These are phyloP conservation scores for Strix uralensis DNA, from an alignment of 2,113 vertebrate species.

Conservation along the genomic window DNA sequence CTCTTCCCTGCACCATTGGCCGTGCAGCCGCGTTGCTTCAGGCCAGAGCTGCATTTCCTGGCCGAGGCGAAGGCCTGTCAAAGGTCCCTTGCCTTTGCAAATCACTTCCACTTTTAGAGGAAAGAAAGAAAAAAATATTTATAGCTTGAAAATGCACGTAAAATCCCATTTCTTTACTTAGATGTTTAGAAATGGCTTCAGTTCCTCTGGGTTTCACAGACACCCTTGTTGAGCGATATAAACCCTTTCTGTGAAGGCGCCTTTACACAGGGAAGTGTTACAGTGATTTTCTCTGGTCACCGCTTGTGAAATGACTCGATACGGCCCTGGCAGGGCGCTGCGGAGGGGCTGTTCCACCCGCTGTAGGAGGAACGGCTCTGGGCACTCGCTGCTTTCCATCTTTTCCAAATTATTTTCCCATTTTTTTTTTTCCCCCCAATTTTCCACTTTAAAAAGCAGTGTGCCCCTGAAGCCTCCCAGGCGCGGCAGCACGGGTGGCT, in stretches of 20 bases:
- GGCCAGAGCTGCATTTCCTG: neutral
- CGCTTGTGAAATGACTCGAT: fast-evolving
- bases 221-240: fast-evolving
- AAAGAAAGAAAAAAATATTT: neutral
- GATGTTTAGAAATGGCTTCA: neutral
- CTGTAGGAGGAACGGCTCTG: fast-evolving
- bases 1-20: neutral
- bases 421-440: neutral
- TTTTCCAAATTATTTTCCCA: neutral
- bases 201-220: neutral
- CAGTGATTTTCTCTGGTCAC: neutral
- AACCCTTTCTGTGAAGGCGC: fast-evolving
- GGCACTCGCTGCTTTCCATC: fast-evolving
- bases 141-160: neutral
- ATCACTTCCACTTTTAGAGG: neutral
- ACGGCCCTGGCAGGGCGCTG: too few relatives aligned
- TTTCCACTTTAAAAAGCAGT: neutral
- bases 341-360: fast-evolving
- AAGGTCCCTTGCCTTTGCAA: neutral
- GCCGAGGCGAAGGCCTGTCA: neutral
- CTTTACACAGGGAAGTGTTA: fast-evolving
- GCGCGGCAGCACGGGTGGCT: fast-evolving
- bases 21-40: fast-evolving
- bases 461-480: neutral
- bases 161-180: neutral